Evolutionary conservation across 1,140 invertebrate genomes (phyloP), one percentile per base, ranked within the genome.

Genomic region (Ylistrum balloti): DNA sequence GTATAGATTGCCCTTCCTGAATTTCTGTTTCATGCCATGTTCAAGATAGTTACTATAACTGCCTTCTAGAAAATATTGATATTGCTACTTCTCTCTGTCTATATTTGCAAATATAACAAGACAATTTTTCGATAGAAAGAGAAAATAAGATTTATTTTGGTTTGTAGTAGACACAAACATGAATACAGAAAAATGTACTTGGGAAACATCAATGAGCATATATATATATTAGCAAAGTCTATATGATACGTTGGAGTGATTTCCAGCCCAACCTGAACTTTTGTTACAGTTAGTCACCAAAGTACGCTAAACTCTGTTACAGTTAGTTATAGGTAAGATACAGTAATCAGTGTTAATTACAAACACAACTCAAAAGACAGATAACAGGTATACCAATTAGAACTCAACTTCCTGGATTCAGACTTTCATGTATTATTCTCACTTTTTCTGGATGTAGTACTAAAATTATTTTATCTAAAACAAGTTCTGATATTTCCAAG

Each of bases 121-220:
- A 74, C 56, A 74, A 28, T n/a, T 5, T 7, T 74, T 28, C 28
- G 56, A 74, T 74, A 74, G 56, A 74, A 74, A 74, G 56, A 74
- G 56, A 74, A 74, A 74, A 74, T 74, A n/a, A 74, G 56, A 74
- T 74, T 74, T 74, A 74, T 74, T 74, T 28, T 28, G 22, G 22
- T n/a, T 74, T 74, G 56, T 74, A 74, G 56, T 74, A n/a, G 56
- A 74, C 56, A 56, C 45, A 74, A 74, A 74, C 56, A 74, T 74
- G n/a, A 74, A 74, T 74, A 74, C 56, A 74, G 56, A 74, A 74
- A 74, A 45, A 45, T 13, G 22, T 28, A 74, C 22, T 74, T n/a
- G 11, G 56, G 56, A 11, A 74, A 28, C n/a, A 45, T 74, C 22
- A 74, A 28, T 74, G 22, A 28, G 56, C n/a, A 74, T 74, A 74